Evolutionary conservation across 2,113 vertebrate species (phyloP).

Genomic region (Proteles cristata): DNA sequence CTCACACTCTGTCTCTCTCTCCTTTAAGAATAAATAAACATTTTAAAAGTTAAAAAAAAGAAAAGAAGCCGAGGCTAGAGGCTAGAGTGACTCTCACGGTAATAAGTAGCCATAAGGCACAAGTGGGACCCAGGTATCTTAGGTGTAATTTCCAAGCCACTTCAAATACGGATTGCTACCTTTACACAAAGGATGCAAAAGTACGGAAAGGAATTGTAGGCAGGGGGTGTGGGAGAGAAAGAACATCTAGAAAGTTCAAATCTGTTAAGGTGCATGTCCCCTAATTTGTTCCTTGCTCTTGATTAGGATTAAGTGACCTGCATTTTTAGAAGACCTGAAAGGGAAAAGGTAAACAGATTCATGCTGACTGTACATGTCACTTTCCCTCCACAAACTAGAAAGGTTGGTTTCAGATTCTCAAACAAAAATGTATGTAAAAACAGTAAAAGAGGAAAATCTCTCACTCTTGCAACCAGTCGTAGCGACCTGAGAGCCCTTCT

Average conservation of each 20-base stretch:
- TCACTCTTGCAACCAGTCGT: constrained; percentile 72
- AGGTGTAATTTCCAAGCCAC: background rate
- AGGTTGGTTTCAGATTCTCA: constrained; percentile 74
- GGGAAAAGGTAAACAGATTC: constrained; percentile 54
- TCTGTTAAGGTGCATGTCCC: background rate
- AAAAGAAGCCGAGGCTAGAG: background rate
- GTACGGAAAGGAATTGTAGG: background rate
- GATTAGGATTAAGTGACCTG: constrained; percentile 37
- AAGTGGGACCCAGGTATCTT: background rate
- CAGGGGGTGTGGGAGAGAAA: background rate
- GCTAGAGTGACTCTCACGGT: background rate
- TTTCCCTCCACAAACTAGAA: constrained; percentile 41
- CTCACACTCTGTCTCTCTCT: too few relatives aligned
- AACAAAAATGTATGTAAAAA: constrained; percentile 80
- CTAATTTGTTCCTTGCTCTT: background rate
- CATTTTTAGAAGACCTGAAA: constrained; percentile 70
- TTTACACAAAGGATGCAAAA: background rate
- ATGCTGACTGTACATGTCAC: background rate
- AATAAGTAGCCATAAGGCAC: background rate
- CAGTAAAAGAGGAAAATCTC: constrained; percentile 81
- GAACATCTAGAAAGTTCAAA: background rate
- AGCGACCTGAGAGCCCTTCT: constrained; percentile 80
- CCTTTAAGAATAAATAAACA: too few relatives aligned
- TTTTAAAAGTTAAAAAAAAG: too few relatives aligned
- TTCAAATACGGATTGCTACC: background rate